These are phyloP conservation scores for Eulemur mongoz DNA, from an alignment of 2,797 vertebrate species.

Conservation along the genomic window DNA sequence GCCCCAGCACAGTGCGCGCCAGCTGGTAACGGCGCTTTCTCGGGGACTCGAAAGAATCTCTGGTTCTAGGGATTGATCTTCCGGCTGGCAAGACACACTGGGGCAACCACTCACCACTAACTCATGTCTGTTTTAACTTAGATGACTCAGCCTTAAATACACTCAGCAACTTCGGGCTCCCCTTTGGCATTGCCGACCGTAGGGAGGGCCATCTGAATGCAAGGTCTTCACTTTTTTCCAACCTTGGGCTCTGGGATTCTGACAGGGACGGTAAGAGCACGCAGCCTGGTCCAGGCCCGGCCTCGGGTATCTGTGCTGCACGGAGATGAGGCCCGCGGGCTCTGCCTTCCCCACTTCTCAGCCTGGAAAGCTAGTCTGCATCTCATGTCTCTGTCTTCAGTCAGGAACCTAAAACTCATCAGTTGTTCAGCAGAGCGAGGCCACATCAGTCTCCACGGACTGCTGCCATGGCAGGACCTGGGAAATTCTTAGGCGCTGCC, in stretches of 20 bases:
- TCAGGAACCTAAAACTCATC: background rate
- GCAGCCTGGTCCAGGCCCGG: constrained; percentile 84
- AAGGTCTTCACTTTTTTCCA: background rate
- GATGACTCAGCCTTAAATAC: background rate
- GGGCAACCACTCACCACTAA: background rate
- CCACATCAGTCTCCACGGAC: background rate
- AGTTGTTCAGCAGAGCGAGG: background rate
- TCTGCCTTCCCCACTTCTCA: background rate
- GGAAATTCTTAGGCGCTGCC: background rate
- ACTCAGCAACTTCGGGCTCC: background rate
- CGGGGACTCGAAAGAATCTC: background rate
- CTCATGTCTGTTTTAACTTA: background rate
- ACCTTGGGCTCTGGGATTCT: background rate
- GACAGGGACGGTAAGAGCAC: constrained; percentile 90
- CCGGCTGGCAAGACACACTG: background rate
- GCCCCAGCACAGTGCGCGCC: background rate
- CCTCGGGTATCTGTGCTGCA: constrained; percentile 82
- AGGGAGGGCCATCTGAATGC: background rate
- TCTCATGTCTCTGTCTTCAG: background rate
- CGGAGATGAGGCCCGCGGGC: constrained; percentile 80
- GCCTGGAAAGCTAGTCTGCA: background rate
- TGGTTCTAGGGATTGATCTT: background rate
- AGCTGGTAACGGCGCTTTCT: background rate
- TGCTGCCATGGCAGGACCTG: background rate
- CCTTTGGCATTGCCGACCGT: background rate